Base-by-base conservation (phyloP, 92 coral and sea anemone species). In the Chrysogorgia sp. region DNA sequence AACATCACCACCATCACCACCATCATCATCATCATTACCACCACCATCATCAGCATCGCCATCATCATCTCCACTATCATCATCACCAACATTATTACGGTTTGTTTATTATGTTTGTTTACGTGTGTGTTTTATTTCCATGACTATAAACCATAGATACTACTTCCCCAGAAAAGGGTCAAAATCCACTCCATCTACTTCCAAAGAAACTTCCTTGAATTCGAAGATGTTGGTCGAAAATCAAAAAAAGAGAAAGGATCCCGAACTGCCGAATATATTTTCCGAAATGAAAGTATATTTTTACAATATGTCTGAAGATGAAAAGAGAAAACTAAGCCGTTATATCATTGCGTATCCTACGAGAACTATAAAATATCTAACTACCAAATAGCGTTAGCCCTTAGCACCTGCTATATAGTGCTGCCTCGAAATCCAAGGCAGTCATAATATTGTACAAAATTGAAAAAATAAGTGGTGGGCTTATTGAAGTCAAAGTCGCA, bases 331-430 rank as follows among this genome's bases (percentile, higher is more conserved):
- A 55, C 79, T 92, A 13, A 69, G 83, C 0, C 85, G 97, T n/a
- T 90, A 87, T 61, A 67, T 92, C 55, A 74, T 92, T 65, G 97
- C 97, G 88, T 92, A 92, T 92, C 97, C 97, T 92, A 85, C 78
- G 1, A 17, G 2, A 14, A 25, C 0, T 25, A 24, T 62, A 2
- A 19, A 23, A 20, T 62, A 17, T 61, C 5, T 55, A 29, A 7
- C 21, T 6, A 21, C 17, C 8, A 60, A 24, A 30, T 13, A 10
- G 13, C 0, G 21, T 63, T 14, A n/a, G n/a, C n/a, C n/a, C n/a
- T n/a, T n/a, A n/a, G n/a, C n/a, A n/a, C n/a, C n/a, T n/a, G n/a
- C n/a, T n/a, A n/a, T n/a, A n/a, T n/a, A n/a, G n/a, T n/a, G n/a
- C n/a, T n/a, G n/a, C n/a, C n/a, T n/a, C n/a, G n/a, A n/a, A n/a